Evolutionary conservation across 2,113 vertebrate species (phyloP), one percentile per base, ranked within the genome.

Genomic region (Diadophis punctatus): DNA sequence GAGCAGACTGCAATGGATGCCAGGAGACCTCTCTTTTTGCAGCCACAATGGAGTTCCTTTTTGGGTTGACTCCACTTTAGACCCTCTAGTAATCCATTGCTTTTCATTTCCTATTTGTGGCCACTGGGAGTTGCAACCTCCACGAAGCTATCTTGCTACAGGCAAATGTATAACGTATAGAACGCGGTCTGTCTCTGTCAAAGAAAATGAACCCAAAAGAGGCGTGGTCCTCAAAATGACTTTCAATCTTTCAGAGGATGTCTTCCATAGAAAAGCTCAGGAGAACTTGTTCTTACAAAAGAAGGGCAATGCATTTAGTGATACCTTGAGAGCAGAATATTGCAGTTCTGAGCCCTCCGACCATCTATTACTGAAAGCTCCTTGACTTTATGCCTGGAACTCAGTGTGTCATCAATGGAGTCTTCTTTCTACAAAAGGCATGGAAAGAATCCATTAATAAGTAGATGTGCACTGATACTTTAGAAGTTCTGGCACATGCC

Each of bases 301-400:
- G 58, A 51, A 14, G 30, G 1, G 46, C 23, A 86, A 93, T 18
- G 80, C 1, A 52, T 91, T 58, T 7, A 92, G 88, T 84, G 93
- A 48, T 97, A 99, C 99, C 99, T 98, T 18, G 99, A 99, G 43
- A 99, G 98, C 86, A 99, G 99, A 97, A 99, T 99, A 96, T 99
- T 99, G 97, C 99, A 99, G 88, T 99, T 99, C 96, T 99, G 99
- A 95, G 99, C 99, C 95, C 99, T 98, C 25, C 99, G 98, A 46
- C 99, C 99, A 0, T 99, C 99, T 84, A 99, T 99, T 94, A 99
- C 98, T 0, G 99, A 99, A 93, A 99, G 98, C 96, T 99, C 99
- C 97, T 99, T 99, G 95, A 99, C 99, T 97, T 99, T 99, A 93
- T 97, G 97, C 95, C 98, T 98, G 89, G 98, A 98, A 96, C 98